Percentiles rank a stretch among this genome's conserved stretches.
Conservation (phyloP, 1,140 invertebrate species). For the Sweltsa coloradensis region DNA sequence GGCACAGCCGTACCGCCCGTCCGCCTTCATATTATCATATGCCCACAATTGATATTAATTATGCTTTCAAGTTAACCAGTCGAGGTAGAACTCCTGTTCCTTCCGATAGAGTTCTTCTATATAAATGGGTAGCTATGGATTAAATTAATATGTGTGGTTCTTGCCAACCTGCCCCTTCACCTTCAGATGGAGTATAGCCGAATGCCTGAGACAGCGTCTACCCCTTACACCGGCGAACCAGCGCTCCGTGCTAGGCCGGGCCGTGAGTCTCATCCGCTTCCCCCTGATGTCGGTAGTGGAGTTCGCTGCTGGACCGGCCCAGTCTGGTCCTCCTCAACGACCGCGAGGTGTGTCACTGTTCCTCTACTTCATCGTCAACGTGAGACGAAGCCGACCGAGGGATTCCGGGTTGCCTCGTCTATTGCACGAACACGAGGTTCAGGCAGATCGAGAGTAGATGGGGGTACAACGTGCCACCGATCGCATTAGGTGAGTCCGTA, state of each 20-base stretch:
- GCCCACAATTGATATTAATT: no score
- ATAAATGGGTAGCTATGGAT: no score
- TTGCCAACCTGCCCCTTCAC: conserved; percentile 10
- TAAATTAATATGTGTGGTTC: no score
- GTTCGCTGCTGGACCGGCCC: conserved; percentile 69
- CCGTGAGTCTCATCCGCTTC: conserved; percentile 65
- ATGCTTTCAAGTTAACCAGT: no score
- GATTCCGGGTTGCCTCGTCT: conserved; percentile 62
- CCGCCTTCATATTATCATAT: no score
- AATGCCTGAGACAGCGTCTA: conserved; percentile 55
- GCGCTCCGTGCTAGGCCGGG: conserved; percentile 49
- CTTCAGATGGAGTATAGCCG: conserved; percentile 64
- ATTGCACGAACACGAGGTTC: conserved; percentile 69
- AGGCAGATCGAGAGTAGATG: conserved; percentile 69
- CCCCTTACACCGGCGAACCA: conserved; percentile 57
- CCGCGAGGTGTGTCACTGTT: conserved; percentile 66
- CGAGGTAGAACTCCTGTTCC: no score
- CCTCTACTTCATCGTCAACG: conserved; percentile 70
- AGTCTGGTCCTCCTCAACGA: conserved; percentile 61
- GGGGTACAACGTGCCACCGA: conserved; percentile 81
- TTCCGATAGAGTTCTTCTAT: no score
- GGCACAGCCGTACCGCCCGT: no score
- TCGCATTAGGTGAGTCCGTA: conserved; percentile 55
- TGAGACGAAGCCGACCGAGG: conserved; percentile 55
- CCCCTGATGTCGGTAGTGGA: conserved; percentile 81